Conservation (phyloP, 2,888 invertebrate species). For the Kryphioiulus occultus region DNA sequence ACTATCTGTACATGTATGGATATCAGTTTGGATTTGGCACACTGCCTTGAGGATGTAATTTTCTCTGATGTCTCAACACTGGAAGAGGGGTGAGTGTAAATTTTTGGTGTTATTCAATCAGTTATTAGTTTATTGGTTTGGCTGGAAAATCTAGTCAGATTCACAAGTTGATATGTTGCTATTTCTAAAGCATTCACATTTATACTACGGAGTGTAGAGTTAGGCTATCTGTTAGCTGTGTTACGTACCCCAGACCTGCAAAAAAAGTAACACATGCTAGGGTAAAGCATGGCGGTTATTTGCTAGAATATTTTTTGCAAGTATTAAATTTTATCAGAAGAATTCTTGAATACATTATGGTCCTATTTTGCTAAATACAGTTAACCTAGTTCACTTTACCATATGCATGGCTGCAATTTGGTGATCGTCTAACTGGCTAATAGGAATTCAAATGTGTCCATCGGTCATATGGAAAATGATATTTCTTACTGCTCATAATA, state of each 20-base stretch:
- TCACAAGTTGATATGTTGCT: neutral
- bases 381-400: neutral
- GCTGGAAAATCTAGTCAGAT: neutral
- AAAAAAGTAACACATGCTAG: too few species aligned
- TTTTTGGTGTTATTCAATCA: neutral
- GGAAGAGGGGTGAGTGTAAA: neutral
- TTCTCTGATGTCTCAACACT: neutral
- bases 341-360: neutral
- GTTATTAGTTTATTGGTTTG: neutral
- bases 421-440: neutral
- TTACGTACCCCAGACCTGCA: neutral
- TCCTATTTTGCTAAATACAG: neutral
- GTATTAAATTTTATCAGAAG: neutral
- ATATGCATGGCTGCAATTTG: neutral
- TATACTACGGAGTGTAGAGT: too few species aligned
- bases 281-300: too few species aligned
- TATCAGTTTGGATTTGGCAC: conserved; percentile 13
- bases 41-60: neutral
- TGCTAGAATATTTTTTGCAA: neutral
- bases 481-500: too few species aligned
- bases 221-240: neutral
- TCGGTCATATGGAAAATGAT: too few species aligned
- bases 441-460: too few species aligned
- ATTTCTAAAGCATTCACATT: too few species aligned
- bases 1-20: conserved; percentile 14